These are phyloP conservation scores for Zosterops hypoxanthus DNA, from an alignment of 2,113 vertebrate species.

Conservation along the genomic window DNA sequence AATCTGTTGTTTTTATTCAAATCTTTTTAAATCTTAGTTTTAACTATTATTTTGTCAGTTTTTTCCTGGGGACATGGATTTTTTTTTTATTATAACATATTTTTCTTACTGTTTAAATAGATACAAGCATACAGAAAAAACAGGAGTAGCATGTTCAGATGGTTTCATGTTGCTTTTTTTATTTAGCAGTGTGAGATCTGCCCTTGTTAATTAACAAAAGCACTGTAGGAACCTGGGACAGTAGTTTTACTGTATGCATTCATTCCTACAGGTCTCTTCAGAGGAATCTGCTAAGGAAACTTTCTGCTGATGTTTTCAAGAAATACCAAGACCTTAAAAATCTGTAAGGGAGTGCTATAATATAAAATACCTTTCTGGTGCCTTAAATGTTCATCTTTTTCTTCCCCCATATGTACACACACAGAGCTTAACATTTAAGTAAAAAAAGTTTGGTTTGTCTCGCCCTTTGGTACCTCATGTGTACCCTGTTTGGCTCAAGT, in stretches of 20 bases:
- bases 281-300: slow-evolving; percentile 82
- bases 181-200: background rate
- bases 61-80: background rate
- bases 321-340: slow-evolving; percentile 86
- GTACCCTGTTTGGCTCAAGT: background rate
- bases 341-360: slow-evolving; percentile 81
- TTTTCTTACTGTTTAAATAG: background rate
- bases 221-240: background rate
- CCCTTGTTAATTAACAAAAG: background rate
- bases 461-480: background rate
- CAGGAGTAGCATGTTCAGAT: background rate
- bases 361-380: background rate
- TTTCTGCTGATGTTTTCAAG: slow-evolving; percentile 83
- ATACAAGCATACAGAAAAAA: background rate
- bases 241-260: background rate
- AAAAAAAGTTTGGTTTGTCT: background rate
- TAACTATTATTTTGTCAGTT: background rate
- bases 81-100: background rate
- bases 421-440: background rate
- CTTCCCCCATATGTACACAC: background rate
- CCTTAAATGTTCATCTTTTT: background rate
- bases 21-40: background rate
- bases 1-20: background rate
- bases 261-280: slow-evolving; percentile 85
- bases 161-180: background rate